Evolutionary conservation across 2,113 vertebrate genomes (phyloP).

Genomic region (Tretioscincus oriximinensis): DNA sequence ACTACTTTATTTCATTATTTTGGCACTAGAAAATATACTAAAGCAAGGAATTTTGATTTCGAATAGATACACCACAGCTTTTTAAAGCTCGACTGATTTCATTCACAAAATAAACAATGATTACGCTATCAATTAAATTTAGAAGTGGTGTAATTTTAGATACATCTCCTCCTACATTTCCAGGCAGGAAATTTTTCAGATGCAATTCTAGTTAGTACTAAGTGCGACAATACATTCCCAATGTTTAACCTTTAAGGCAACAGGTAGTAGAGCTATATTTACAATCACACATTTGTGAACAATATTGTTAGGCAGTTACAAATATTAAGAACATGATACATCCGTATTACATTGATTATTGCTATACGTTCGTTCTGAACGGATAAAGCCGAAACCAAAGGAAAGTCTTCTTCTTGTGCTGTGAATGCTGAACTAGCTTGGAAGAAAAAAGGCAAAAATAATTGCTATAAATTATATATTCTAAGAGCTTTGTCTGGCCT

Average conservation of each 20-base stretch:
- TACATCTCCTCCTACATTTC: conserved; percentile 14
- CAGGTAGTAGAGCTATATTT: conserved; percentile 58
- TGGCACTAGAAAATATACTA: not conserved
- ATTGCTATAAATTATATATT: conserved; percentile 73
- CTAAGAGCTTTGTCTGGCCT: conserved; percentile 62
- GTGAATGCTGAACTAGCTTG: conserved; percentile 66
- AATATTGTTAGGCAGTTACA: conserved; percentile 57
- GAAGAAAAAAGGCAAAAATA: conserved; percentile 63
- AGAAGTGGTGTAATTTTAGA: not conserved
- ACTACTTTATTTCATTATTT: not conserved
- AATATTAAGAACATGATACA: conserved; percentile 54
- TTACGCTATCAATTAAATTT: not conserved
- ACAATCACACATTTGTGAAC: conserved; percentile 56
- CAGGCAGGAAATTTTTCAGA: conserved; percentile 28
- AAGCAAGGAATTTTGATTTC: not conserved
- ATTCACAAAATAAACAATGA: not conserved
- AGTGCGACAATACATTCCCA: conserved; percentile 64
- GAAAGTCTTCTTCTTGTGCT: conserved; percentile 57
- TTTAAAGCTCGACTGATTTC: not conserved
- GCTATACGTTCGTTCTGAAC: conserved; percentile 42
- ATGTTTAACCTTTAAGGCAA: conserved; percentile 63
- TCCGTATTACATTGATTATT: conserved; percentile 47
- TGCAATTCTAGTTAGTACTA: conserved; percentile 48
- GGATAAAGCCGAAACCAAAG: conserved; percentile 54
- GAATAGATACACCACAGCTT: not conserved